Evolutionary conservation across 1,140 invertebrate species (phyloP).

Genomic region (Caenorhabditis latens): DNA sequence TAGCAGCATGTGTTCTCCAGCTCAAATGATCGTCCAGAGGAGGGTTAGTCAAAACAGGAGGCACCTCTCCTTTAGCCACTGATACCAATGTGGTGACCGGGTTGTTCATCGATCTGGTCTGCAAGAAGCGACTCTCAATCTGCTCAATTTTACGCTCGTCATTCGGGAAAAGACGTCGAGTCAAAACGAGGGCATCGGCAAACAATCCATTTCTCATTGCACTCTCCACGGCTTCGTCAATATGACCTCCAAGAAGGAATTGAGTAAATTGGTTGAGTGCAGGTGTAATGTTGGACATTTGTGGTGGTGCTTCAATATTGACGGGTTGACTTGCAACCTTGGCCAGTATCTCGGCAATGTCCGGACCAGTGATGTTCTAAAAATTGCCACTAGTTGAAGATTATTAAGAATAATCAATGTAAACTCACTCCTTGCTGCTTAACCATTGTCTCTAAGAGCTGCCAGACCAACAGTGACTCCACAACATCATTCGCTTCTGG

Average conservation of each 20-base stretch:
- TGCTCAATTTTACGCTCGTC: constrained; percentile 46
- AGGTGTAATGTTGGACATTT: neutral
- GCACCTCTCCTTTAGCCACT: constrained; percentile 50
- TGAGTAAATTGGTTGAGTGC: constrained; percentile 47
- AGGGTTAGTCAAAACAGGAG: constrained; percentile 57
- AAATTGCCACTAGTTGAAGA: neutral
- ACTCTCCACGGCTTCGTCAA: constrained; percentile 61
- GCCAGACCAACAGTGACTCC: constrained; percentile 57
- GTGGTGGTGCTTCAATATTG: constrained; percentile 9
- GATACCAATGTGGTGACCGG: constrained; percentile 58
- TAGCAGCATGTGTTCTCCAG: constrained; percentile 62
- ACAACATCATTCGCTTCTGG: constrained; percentile 51
- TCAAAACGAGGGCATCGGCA: constrained; percentile 58
- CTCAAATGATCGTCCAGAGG: constrained; percentile 49
- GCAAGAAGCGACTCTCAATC: constrained; percentile 55
- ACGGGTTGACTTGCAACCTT: constrained; percentile 14
- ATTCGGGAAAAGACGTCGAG: constrained; percentile 49
- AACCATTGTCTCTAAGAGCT: constrained; percentile 60
- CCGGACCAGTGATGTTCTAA: constrained; percentile 59
- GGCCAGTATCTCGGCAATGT: constrained; percentile 55
- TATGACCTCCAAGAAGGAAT: constrained; percentile 57
- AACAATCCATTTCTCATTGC: constrained; percentile 56
- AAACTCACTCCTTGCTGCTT: constrained; percentile 62
- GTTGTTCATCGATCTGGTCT: constrained; percentile 43
- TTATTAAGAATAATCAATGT: neutral